Conservation (phyloP, 2,888 invertebrate genomes). For the Dioctria rufipes region DNA sequence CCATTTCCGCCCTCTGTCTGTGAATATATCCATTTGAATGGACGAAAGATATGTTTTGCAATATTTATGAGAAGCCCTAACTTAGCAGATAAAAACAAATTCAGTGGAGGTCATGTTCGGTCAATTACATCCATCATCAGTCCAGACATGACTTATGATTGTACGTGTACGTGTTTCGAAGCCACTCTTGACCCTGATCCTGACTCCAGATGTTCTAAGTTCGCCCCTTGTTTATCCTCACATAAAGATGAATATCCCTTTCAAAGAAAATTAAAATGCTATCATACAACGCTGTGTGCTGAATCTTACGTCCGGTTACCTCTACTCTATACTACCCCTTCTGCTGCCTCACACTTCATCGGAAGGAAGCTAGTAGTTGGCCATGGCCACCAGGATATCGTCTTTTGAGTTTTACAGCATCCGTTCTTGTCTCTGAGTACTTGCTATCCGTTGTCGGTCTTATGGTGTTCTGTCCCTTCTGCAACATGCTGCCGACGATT, state of each 20-base stretch:
- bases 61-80: slow-evolving; percentile 38
- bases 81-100: slow-evolving; percentile 48
- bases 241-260: slow-evolving; percentile 49
- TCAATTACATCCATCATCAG: slow-evolving; percentile 52
- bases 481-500: slow-evolving; percentile 41
- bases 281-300: slow-evolving; percentile 40
- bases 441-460: slow-evolving; percentile 27
- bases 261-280: slow-evolving; percentile 51
- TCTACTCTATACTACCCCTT: too few species aligned
- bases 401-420: slow-evolving; percentile 33
- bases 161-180: slow-evolving; percentile 49
- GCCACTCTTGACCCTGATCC: slow-evolving; percentile 49
- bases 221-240: slow-evolving; percentile 23
- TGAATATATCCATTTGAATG: background rate
- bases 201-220: slow-evolving; percentile 40
- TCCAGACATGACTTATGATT: slow-evolving; percentile 46
- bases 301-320: slow-evolving; percentile 23
- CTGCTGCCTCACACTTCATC: background rate
- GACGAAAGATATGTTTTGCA: slow-evolving; percentile 12
- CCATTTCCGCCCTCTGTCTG: slow-evolving; percentile 14
- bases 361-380: background rate
- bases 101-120: slow-evolving; percentile 47
- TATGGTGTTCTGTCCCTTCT: background rate
- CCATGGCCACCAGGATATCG: slow-evolving; percentile 6
- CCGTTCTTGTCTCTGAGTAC: slow-evolving; percentile 25